These are phyloP conservation scores for Misgurnus anguillicaudatus DNA, from an alignment of 2,113 vertebrate species.

Conservation along the genomic window DNA sequence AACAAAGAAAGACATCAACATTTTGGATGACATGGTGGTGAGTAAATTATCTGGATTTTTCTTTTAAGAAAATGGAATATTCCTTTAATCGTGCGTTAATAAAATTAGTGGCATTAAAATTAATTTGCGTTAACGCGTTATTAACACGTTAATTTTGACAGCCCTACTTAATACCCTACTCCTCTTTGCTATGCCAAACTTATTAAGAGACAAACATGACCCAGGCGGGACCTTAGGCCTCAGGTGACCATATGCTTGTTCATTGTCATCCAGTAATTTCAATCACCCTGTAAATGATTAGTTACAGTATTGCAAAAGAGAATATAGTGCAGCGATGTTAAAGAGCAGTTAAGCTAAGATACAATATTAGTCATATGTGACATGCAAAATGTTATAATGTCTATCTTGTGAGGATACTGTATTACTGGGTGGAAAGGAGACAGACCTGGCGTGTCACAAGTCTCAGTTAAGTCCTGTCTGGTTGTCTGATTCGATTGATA, in stretches of 20 bases:
- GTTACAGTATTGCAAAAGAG: background rate
- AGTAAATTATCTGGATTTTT: too few species aligned
- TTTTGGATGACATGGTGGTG: too few species aligned
- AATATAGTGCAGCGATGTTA: background rate
- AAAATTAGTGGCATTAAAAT: too few species aligned
- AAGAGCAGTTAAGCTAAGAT: background rate
- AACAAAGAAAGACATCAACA: too few species aligned
- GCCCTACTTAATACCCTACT: too few species aligned
- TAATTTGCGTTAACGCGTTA: too few species aligned
- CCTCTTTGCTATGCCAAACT: too few species aligned
- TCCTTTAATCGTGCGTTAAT: too few species aligned
- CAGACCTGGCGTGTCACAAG: background rate
- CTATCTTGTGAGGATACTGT: background rate
- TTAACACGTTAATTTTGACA: too few species aligned
- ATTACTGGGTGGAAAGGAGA: background rate
- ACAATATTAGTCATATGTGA: constrained; percentile 15
- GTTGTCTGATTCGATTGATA: constrained; percentile 66
- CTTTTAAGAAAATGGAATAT: too few species aligned
- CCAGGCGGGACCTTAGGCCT: background rate
- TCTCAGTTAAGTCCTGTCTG: constrained; percentile 53
- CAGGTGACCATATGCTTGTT: background rate
- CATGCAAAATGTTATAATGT: background rate
- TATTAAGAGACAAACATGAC: background rate
- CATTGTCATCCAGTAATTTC: background rate
- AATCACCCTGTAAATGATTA: background rate